Conservation (phyloP, 2,113 vertebrate species). For the Hyla sarda region DNA sequence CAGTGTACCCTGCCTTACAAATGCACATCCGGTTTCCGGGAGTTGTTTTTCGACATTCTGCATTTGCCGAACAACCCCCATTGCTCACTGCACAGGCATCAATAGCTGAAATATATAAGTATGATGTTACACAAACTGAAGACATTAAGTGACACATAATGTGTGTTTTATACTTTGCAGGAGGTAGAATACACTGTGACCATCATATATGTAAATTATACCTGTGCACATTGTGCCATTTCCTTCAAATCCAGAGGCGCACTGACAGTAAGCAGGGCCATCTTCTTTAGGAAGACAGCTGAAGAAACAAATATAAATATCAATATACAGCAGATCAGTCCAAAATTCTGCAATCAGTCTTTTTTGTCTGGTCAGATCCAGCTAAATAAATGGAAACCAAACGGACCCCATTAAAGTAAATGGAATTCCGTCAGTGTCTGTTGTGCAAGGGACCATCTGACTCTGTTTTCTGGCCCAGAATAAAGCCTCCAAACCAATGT, state of each 20-base stretch:
- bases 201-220: constrained; percentile 38
- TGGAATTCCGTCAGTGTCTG: too few species aligned
- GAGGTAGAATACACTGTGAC: too few species aligned
- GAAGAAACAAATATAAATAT: constrained; percentile 13
- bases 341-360: too few species aligned
- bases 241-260: constrained; percentile 86
- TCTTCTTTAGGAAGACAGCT: constrained; percentile 75
- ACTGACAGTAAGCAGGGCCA: constrained; percentile 76
- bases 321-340: neutral
- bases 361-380: too few species aligned
- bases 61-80: constrained; percentile 83
- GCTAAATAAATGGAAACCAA: too few species aligned
- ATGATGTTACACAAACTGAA: neutral
- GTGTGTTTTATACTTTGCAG: too few species aligned
- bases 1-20: constrained; percentile 77
- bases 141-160: too few species aligned
- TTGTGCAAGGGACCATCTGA: too few species aligned
- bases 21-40: constrained; percentile 81
- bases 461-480: too few species aligned
- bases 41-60: constrained; percentile 81
- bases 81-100: constrained; percentile 79
- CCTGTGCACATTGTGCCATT: constrained; percentile 88
- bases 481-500: too few species aligned
- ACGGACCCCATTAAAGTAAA: too few species aligned
- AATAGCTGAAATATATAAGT: constrained; percentile 70